Percentiles rank a stretch among this genome's conserved stretches.
Conservation (phyloP, 2,888 invertebrate genomes). For the Timema podura region DNA sequence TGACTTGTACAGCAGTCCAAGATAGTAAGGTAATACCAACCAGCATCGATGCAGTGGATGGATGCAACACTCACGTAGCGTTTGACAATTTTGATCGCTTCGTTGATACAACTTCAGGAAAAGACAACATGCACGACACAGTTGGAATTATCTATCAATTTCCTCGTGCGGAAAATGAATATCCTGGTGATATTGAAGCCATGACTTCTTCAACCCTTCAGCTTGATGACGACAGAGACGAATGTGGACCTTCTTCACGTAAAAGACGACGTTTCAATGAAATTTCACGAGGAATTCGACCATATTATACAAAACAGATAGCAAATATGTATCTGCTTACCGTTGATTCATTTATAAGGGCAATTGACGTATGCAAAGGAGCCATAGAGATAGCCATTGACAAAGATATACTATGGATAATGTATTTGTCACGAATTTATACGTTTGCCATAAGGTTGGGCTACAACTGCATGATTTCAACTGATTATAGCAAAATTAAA, state of each 20-base stretch:
- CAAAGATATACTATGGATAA: background rate
- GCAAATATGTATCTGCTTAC: constrained; percentile 10
- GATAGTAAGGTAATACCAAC: constrained; percentile 9
- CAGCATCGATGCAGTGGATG: constrained; percentile 10
- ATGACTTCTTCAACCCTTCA: background rate
- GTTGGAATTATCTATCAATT: no score
- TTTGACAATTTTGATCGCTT: constrained; percentile 36
- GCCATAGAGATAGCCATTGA: constrained; percentile 1
- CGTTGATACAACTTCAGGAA: constrained; percentile 39
- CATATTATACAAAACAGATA: constrained; percentile 9
- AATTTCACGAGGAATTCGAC: constrained; percentile 10
- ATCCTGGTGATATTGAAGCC: constrained; percentile 7
- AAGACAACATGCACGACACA: constrained; percentile 40
- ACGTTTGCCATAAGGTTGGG: background rate
- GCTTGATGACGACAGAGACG: background rate
- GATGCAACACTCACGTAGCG: constrained; percentile 11
- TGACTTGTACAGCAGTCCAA: constrained; percentile 4
- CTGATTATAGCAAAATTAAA: background rate
- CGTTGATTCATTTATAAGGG: constrained; percentile 5
- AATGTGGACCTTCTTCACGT: background rate
- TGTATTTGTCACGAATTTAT: background rate
- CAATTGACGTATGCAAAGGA: constrained; percentile 5
- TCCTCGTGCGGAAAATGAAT: background rate
- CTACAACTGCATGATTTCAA: background rate
- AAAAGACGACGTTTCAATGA: constrained; percentile 10